These are phyloP conservation scores for Arrhamphus sclerolepis DNA, from an alignment of 2,797 vertebrate genomes.

Conservation along the genomic window DNA sequence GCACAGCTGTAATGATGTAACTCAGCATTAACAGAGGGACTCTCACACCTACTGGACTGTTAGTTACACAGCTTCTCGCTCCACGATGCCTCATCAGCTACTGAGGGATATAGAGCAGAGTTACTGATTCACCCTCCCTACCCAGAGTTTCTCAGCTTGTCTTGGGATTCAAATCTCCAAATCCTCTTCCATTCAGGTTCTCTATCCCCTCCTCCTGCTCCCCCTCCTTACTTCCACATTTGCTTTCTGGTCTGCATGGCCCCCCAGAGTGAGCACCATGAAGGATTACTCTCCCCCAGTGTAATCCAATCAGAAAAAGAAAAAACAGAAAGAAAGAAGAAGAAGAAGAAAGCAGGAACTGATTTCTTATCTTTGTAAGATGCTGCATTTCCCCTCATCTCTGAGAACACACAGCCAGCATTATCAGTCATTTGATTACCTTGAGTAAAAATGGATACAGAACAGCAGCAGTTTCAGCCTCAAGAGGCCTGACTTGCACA, in stretches of 20 bases:
- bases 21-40: neutral
- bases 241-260: slow-evolving; percentile 68
- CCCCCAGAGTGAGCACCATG: slow-evolving; percentile 70
- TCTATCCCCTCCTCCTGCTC: neutral
- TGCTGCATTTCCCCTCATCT: slow-evolving; percentile 80
- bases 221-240: slow-evolving; percentile 58
- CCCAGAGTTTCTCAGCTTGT: slow-evolving; percentile 50
- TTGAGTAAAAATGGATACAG: slow-evolving; percentile 79
- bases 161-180: slow-evolving; percentile 59
- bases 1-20: too few species aligned
- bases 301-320: slow-evolving; percentile 81
- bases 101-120: slow-evolving; percentile 23
- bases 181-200: slow-evolving; percentile 52
- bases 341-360: slow-evolving; percentile 79
- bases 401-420: slow-evolving; percentile 74
- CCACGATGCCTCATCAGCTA: slow-evolving; percentile 36
- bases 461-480: slow-evolving; percentile 75
- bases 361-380: slow-evolving; percentile 86
- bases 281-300: slow-evolving; percentile 78
- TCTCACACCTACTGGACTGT: neutral
- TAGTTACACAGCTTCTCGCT: slow-evolving; percentile 19
- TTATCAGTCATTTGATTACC: slow-evolving; percentile 86
- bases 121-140: slow-evolving; percentile 55
- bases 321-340: too few species aligned
- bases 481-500: slow-evolving; percentile 79